Evolutionary conservation across 2,888 invertebrate species (phyloP).

Genomic region (Tenthredo distinguenda): DNA sequence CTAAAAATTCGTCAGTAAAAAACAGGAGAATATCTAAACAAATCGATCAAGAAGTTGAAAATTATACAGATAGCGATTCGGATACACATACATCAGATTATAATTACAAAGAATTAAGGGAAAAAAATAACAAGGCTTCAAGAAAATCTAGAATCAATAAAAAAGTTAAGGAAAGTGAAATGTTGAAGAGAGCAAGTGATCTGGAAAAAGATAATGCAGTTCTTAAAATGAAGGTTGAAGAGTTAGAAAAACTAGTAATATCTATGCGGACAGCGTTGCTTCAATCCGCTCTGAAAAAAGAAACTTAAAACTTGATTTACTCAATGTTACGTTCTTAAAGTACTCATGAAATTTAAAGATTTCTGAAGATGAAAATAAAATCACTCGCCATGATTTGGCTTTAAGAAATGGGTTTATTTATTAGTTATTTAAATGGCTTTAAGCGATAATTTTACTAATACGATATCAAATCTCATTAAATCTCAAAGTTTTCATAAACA

Average conservation of each 20-base stretch:
- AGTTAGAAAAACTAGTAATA: slow-evolving; percentile 85
- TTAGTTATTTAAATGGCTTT: slow-evolving; percentile 29
- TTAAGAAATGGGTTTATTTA: slow-evolving; percentile 22
- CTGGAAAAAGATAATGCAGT: slow-evolving; percentile 84
- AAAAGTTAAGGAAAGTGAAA: slow-evolving; percentile 82
- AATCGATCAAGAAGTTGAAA: neutral
- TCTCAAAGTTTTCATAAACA: slow-evolving; percentile 11
- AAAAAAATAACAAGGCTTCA: slow-evolving; percentile 90
- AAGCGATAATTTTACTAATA: slow-evolving; percentile 24
- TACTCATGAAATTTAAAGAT: neutral
- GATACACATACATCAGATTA: slow-evolving; percentile 71
- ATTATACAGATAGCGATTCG: slow-evolving; percentile 62
- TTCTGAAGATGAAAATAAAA: neutral
- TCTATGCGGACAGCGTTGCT: slow-evolving; percentile 84
- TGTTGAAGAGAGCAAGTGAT: slow-evolving; percentile 80
- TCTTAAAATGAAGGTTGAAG: slow-evolving; percentile 83
- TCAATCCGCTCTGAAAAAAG: slow-evolving; percentile 82
- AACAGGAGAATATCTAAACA: slow-evolving; percentile 26
- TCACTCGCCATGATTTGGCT: slow-evolving; percentile 36
- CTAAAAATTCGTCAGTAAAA: slow-evolving; percentile 11
- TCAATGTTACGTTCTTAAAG: slow-evolving; percentile 11
- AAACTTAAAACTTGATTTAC: slow-evolving; percentile 28
- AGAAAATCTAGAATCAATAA: slow-evolving; percentile 87
- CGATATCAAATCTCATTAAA: slow-evolving; percentile 16
- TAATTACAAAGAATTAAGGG: slow-evolving; percentile 85